Percentiles rank a stretch among this genome's conserved stretches.
phyloP scores from a whole-genome alignment of 2,888 invertebrate genomes.

The Philaethria dido region DNA sequence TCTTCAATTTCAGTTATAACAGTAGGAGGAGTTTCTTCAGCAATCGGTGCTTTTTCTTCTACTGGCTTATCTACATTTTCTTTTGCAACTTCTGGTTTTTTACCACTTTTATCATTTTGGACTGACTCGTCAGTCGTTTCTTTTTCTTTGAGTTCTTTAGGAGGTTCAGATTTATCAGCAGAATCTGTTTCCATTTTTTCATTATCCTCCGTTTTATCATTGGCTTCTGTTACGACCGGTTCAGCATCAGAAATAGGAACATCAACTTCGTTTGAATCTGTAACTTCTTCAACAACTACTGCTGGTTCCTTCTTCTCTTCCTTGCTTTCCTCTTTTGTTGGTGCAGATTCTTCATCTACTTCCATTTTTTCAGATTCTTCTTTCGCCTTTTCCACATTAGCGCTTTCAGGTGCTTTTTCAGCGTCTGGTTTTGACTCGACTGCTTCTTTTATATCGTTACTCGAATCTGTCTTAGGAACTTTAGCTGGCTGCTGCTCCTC shows the following conservation, averaged over 20 bases:
- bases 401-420: conserved; percentile 40
- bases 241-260: conserved; percentile 53
- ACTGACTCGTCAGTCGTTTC: conserved; percentile 19
- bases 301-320: conserved; percentile 42
- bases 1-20: conserved; percentile 68
- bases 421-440: conserved; percentile 43
- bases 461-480: conserved; percentile 78
- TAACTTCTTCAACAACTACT: conserved; percentile 47
- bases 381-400: conserved; percentile 41
- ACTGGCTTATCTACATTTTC: conserved; percentile 49
- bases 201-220: conserved; percentile 58
- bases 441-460: conserved; percentile 59
- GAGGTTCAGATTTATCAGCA: conserved; percentile 42
- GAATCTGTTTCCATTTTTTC: conserved; percentile 57
- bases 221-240: conserved; percentile 54
- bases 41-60: conserved; percentile 46
- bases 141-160: conserved; percentile 26
- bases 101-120: conserved; percentile 32
- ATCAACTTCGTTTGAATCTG: conserved; percentile 56
- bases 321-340: conserved; percentile 35
- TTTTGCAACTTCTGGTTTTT: conserved; percentile 53
- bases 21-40: conserved; percentile 55
- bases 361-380: conserved; percentile 60
- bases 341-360: conserved; percentile 54
- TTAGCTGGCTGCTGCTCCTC: conserved; percentile 80